These are phyloP conservation scores for Troilus luridus DNA, from an alignment of 2,888 invertebrate species.

Conservation along the genomic window DNA sequence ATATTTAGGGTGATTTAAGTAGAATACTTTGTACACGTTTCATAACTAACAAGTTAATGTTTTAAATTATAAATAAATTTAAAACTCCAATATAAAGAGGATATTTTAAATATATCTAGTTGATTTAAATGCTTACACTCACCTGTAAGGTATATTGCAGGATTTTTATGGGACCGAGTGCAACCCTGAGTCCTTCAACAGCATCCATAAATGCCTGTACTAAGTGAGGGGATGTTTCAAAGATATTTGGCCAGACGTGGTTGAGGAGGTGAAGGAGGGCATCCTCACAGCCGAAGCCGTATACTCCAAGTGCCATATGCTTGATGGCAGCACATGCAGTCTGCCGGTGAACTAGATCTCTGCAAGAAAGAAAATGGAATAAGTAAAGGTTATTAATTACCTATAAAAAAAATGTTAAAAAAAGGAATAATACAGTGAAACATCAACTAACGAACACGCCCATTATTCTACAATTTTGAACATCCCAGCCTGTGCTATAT, in stretches of 20 bases:
- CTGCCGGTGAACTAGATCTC: slow-evolving; percentile 97
- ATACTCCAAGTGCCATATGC: slow-evolving; percentile 98
- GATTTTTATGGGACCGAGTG: slow-evolving; percentile 96
- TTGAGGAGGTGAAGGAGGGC: slow-evolving; percentile 96
- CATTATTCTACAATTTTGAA: no score
- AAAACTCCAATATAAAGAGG: no score
- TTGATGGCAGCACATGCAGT: slow-evolving; percentile 99
- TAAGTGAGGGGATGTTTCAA: slow-evolving; percentile 99
- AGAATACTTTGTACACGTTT: no score
- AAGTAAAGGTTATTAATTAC: slow-evolving; percentile 64
- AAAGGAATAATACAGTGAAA: background rate
- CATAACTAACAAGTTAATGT: no score
- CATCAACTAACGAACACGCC: no score
- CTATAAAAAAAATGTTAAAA: background rate
- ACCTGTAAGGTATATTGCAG: slow-evolving; percentile 96
- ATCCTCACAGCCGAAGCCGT: slow-evolving; percentile 99
- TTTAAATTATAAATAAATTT: no score
- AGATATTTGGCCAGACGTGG: slow-evolving; percentile 99
- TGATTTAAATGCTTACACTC: slow-evolving; percentile 59
- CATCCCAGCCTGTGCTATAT: no score
- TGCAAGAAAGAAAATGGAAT: slow-evolving; percentile 67
- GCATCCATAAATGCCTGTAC: slow-evolving; percentile 99
- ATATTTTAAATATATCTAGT: no score
- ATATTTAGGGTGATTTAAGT: no score
- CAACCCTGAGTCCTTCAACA: slow-evolving; percentile 96